phyloP scores from a whole-genome alignment of 2,797 vertebrate species.

The Serranus cabrilla region DNA sequence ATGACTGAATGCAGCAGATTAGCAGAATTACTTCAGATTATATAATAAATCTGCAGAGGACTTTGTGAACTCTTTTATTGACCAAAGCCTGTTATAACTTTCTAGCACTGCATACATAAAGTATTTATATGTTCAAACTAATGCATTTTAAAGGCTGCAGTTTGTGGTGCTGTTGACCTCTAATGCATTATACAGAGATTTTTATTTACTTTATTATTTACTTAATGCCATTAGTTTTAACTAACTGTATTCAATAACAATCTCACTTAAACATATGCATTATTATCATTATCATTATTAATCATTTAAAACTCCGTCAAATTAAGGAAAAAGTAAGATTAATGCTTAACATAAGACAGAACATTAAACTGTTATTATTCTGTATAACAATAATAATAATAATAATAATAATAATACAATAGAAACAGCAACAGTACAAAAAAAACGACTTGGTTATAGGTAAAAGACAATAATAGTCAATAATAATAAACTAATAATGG shows the following conservation, averaged over 20 bases:
- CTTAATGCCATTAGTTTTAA: no score
- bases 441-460: background rate
- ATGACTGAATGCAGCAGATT: background rate
- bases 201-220: background rate
- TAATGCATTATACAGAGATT: background rate
- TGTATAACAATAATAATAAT: no score
- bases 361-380: no score
- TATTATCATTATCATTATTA: no score
- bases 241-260: background rate
- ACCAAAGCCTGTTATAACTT: background rate
- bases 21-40: background rate
- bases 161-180: background rate
- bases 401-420: no score
- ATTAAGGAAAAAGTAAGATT: no score
- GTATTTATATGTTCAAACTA: background rate
- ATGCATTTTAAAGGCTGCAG: conserved; percentile 2
- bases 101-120: background rate
- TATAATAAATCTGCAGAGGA: background rate
- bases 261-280: background rate
- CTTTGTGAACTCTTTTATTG: background rate
- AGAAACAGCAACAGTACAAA: no score
- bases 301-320: no score
- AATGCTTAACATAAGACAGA: no score
- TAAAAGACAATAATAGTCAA: no score
- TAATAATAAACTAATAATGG: no score